Evolutionary conservation across 2,113 vertebrate genomes (phyloP).

Genomic region (Phalacrocorax pelagicus): DNA sequence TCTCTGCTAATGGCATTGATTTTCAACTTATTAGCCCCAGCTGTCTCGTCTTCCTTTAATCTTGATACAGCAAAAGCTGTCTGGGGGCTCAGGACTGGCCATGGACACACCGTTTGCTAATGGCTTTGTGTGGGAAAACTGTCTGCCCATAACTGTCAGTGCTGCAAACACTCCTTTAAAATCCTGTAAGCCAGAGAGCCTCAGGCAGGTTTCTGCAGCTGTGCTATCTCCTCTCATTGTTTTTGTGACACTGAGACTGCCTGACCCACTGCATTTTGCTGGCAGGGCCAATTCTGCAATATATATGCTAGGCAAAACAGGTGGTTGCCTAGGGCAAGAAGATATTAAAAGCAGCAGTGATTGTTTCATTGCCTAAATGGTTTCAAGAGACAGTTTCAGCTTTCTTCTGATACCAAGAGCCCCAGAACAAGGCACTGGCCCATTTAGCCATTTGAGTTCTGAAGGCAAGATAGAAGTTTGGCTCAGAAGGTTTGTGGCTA

Average conservation of each 20-base stretch:
- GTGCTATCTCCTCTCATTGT: conserved; percentile 42
- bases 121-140: conserved; percentile 38
- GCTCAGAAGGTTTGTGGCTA: background rate
- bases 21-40: conserved; percentile 37
- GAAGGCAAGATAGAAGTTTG: background rate
- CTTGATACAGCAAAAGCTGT: background rate
- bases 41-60: conserved; percentile 32
- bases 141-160: background rate
- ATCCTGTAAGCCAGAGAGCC: conserved; percentile 11
- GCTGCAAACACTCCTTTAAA: conserved; percentile 27
- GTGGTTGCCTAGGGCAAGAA: conserved; percentile 48
- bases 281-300: conserved; percentile 5
- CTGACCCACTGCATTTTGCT: conserved; percentile 17
- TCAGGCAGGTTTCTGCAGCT: conserved; percentile 54
- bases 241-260: conserved; percentile 4
- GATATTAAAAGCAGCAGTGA: conserved; percentile 45
- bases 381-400: background rate
- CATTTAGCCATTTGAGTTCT: background rate
- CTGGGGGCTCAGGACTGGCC: background rate
- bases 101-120: background rate
- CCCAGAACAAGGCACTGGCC: background rate
- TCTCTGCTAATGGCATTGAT: conserved; percentile 34
- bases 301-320: background rate
- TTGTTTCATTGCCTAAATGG: conserved; percentile 29
- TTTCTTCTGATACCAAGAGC: background rate